These are phyloP conservation scores for Drosophila mojavensis DNA, from an alignment of 1,140 invertebrate genomes.

Conservation along the genomic window DNA sequence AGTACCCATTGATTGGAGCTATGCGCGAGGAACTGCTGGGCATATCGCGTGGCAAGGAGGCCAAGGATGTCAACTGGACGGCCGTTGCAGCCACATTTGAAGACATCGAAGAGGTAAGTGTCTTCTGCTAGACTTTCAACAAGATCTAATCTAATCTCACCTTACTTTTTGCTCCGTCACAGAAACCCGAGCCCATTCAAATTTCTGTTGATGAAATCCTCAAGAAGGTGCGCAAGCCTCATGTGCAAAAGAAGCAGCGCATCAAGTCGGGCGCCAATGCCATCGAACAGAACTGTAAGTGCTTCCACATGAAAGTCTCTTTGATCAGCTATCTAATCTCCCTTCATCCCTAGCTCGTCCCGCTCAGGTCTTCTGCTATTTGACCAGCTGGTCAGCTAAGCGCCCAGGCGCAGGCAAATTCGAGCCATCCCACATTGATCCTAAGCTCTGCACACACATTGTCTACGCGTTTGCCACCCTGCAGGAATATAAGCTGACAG, in stretches of 20 bases:
- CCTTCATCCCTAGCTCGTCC: constrained; percentile 87
- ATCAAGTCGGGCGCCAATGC: constrained; percentile 85
- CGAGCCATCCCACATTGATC: constrained; percentile 93
- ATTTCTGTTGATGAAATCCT: constrained; percentile 91
- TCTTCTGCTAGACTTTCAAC: too few species aligned
- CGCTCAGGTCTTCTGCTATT: constrained; percentile 95
- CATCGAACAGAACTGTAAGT: constrained; percentile 86
- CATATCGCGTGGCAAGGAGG: constrained; percentile 90
- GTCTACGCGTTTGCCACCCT: constrained; percentile 96
- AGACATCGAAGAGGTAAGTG: constrained; percentile 83
- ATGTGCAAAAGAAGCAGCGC: constrained; percentile 84
- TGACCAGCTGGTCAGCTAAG: constrained; percentile 97
- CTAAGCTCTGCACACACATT: constrained; percentile 95
- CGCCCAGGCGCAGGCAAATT: constrained; percentile 94
- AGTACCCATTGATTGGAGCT: constrained; percentile 95
- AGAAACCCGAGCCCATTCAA: constrained; percentile 92
- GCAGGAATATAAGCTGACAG: constrained; percentile 91
- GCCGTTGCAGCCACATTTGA: constrained; percentile 87
- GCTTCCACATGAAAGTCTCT: not conserved
- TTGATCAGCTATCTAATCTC: not conserved
- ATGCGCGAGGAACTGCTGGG: constrained; percentile 95
- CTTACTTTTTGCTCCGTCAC: constrained; percentile 44
- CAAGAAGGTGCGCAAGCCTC: constrained; percentile 87
- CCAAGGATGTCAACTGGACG: constrained; percentile 94
- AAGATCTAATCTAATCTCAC: not conserved